Conservation (phyloP, 2,113 vertebrate genomes). For the Chaenogobius annularis region DNA sequence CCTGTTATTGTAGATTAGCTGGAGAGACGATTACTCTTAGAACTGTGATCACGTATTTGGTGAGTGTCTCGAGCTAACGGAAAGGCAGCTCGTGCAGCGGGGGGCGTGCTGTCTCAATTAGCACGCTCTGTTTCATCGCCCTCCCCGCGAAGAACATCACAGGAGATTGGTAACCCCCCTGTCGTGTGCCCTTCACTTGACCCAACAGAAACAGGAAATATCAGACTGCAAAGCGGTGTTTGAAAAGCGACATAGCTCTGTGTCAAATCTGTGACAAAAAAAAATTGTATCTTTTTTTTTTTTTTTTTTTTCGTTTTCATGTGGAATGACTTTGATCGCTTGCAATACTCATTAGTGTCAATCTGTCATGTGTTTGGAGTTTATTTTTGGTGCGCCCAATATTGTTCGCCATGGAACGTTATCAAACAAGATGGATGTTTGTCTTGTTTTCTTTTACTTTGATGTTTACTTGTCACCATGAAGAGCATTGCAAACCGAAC, state of each 20-base stretch:
- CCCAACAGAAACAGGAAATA: constrained; percentile 25
- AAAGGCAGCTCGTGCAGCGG: constrained; percentile 50
- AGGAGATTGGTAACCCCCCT: constrained; percentile 31
- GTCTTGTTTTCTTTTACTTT: background rate
- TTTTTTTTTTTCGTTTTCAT: constrained; percentile 15
- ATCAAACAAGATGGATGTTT: background rate
- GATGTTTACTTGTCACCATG: background rate
- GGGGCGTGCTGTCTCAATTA: constrained; percentile 67
- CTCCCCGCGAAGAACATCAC: constrained; percentile 36
- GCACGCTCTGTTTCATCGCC: constrained; percentile 58
- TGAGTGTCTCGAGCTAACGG: constrained; percentile 58
- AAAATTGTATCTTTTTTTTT: constrained; percentile 10
- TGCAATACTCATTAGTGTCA: constrained; percentile 45
- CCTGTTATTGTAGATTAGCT: constrained; percentile 68
- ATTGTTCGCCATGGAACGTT: background rate
- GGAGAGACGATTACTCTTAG: constrained; percentile 57
- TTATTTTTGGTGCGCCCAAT: constrained; percentile 10
- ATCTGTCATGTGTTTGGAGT: constrained; percentile 21
- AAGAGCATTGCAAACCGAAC: background rate
- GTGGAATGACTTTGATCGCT: constrained; percentile 41
- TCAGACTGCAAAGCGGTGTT: constrained; percentile 30
- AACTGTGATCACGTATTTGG: constrained; percentile 67
- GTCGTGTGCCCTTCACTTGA: constrained; percentile 33
- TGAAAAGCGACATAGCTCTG: constrained; percentile 28
- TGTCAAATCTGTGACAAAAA: constrained; percentile 41